Conservation (phyloP, 2,888 invertebrate species). For the Pammene aurita region DNA sequence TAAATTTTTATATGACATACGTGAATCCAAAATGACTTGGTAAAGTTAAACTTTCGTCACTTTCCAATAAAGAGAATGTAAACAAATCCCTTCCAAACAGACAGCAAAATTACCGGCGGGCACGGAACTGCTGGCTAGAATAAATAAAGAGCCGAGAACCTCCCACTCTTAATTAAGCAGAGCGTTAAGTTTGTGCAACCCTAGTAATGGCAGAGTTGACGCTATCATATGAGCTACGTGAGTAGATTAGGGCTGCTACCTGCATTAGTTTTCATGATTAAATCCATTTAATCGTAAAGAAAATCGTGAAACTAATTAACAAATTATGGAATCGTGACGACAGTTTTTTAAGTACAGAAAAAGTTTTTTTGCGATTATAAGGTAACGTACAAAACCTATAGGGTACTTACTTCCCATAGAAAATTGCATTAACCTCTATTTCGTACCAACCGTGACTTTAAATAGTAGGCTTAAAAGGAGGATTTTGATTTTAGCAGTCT, state of each 20-base stretch:
- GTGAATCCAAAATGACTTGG: conserved; percentile 2
- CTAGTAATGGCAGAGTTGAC: conserved; percentile 7
- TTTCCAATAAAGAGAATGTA: conserved; percentile 36
- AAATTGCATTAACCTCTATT: too few species aligned
- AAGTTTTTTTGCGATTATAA: too few species aligned
- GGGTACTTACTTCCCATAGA: too few species aligned
- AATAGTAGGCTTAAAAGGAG: too few species aligned
- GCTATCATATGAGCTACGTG: conserved; percentile 9
- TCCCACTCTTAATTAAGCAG: conserved; percentile 36
- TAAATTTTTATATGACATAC: not conserved
- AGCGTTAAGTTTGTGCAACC: conserved; percentile 30
- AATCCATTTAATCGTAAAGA: not conserved
- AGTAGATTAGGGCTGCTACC: not conserved
- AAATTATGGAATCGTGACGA: too few species aligned
- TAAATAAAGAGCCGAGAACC: conserved; percentile 30
- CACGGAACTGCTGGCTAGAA: conserved; percentile 33
- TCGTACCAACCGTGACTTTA: too few species aligned
- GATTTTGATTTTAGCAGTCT: too few species aligned
- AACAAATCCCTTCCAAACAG: conserved; percentile 39
- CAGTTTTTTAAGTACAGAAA: too few species aligned
- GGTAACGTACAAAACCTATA: too few species aligned
- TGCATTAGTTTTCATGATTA: not conserved
- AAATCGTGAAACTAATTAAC: too few species aligned
- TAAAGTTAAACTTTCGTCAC: conserved; percentile 35
- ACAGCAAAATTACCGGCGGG: conserved; percentile 33